A percentile compares a stretch with the other conserved stretches of the same genome.
Conservation (phyloP, 2,113 vertebrate species). For the Rhea americana region DNA sequence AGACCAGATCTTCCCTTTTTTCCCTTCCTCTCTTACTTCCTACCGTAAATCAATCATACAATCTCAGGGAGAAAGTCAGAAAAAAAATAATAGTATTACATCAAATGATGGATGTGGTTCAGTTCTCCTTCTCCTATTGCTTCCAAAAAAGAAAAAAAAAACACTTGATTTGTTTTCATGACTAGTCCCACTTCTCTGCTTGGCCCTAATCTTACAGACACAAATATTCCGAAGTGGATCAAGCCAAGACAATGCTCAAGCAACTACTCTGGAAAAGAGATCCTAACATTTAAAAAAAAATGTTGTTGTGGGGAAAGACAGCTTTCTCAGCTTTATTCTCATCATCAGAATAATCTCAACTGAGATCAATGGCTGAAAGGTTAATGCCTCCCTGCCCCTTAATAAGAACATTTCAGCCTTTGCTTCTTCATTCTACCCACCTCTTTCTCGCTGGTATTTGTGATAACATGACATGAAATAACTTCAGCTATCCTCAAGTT, state of each 20-base stretch:
- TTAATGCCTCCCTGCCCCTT: not conserved
- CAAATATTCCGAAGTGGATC: not conserved
- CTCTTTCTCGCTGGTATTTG: not conserved
- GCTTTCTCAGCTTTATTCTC: not conserved
- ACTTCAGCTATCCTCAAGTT: not conserved
- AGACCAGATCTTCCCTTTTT: not conserved
- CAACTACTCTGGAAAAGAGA: not conserved
- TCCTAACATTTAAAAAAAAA: not conserved
- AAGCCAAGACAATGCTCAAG: not conserved
- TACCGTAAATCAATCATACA: not conserved
- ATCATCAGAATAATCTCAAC: not conserved
- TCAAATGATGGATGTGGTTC: not conserved
- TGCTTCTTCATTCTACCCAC: not conserved
- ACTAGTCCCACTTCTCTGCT: not conserved
- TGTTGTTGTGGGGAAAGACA: not conserved
- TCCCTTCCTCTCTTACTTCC: too few species aligned
- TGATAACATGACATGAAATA: not conserved
- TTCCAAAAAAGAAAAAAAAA: not conserved
- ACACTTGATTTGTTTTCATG: not conserved
- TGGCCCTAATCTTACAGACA: not conserved
- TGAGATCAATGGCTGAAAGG: not conserved
- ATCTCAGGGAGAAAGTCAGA: not conserved
- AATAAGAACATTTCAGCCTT: not conserved
- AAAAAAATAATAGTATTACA: not conserved
- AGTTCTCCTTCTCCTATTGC: not conserved